Evolutionary conservation across 2,113 vertebrate species (phyloP), one percentile per base, ranked within the genome.

Genomic region (Thalassoma bifasciatum): DNA sequence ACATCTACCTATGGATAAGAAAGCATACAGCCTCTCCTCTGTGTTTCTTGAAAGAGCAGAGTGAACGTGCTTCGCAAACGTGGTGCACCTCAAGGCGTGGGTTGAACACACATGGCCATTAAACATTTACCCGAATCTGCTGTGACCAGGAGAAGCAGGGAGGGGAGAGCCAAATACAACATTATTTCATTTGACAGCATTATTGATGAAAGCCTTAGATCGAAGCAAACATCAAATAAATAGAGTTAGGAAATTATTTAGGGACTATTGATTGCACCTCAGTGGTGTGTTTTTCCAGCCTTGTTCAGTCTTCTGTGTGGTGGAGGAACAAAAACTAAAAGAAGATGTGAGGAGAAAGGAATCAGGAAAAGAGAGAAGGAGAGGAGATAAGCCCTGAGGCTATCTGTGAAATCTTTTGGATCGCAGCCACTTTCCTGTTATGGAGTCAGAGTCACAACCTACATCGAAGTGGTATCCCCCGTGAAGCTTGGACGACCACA

Each of bases 111-210:
- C 59, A 66, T 13, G 57, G 54, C 70, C 90, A 84, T 87, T 79
- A 90, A 92, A 91, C 68, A 86, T 90, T 86, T 88, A 86, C 42
- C 42, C 76, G 69, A 68, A 81, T 82, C 72, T 77, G 57, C 57
- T 69, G 57, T 23, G 56, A 47, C 36, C 17, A 13, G 57, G 30
- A 40, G 10, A 46, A 51, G 47, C 51, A 67, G 47, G 44, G 7
- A 19, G 10, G 30, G 46, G 30, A 22, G 36, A 19, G 42, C 66
- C 37, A 77, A 77, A 87, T 50, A 68, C 65, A 77, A 70, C 52
- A 84, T 72, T 68, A 81, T 79, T 74, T 79, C 14, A 82, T 85
- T 58, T 75, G 79, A 80, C 84, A 80, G 79, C 64, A 42, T 38
- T 71, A 82, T 74, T 70, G 82, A 84, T 85, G 66, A 61, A 71